A percentile compares a stretch with the other conserved stretches of the same genome.
These are phyloP conservation scores for Oryzias woworae DNA, from an alignment of 2,113 vertebrate species.

Conservation along the genomic window DNA sequence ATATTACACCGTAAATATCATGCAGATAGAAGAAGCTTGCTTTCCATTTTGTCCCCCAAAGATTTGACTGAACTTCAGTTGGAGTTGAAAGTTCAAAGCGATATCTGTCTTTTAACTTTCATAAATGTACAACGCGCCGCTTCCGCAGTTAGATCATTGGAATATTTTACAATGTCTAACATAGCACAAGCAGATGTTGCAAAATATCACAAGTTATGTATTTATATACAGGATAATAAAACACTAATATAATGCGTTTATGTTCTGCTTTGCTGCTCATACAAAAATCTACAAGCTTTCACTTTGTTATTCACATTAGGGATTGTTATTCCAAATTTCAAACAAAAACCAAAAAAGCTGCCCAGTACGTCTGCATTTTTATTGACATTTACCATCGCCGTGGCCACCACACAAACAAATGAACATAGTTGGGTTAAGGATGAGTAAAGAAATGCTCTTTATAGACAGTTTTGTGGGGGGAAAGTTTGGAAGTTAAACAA, in stretches of 20 bases:
- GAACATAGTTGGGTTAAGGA: not conserved
- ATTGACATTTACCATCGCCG: slow-evolving; percentile 36
- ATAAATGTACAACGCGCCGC: slow-evolving; percentile 35
- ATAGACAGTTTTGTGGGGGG: not conserved
- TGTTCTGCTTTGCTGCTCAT: slow-evolving; percentile 47
- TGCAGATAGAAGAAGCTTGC: slow-evolving; percentile 48
- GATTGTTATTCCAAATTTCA: slow-evolving; percentile 56
- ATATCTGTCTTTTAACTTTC: slow-evolving; percentile 7
- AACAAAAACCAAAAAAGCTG: slow-evolving; percentile 32
- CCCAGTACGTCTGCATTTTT: slow-evolving; percentile 24
- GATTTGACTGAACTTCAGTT: not conserved
- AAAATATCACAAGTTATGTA: slow-evolving; percentile 52
- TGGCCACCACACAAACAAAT: slow-evolving; percentile 31
- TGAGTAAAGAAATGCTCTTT: not conserved
- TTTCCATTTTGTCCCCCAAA: not conserved
- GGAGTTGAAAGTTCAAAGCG: too few relatives aligned
- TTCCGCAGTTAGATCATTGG: not conserved
- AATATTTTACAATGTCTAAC: slow-evolving; percentile 14
- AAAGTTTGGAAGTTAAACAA: not conserved
- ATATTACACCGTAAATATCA: slow-evolving; percentile 50
- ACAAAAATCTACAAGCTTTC: slow-evolving; percentile 62
- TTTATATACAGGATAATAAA: slow-evolving; percentile 52
- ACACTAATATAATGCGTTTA: slow-evolving; percentile 36
- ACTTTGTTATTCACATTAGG: slow-evolving; percentile 18
- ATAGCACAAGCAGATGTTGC: slow-evolving; percentile 40